A percentile compares a stretch with the other conserved stretches of the same genome.
Evolutionary conservation across 2,888 invertebrate species (phyloP).

Genomic region (Apotomis capreana): DNA sequence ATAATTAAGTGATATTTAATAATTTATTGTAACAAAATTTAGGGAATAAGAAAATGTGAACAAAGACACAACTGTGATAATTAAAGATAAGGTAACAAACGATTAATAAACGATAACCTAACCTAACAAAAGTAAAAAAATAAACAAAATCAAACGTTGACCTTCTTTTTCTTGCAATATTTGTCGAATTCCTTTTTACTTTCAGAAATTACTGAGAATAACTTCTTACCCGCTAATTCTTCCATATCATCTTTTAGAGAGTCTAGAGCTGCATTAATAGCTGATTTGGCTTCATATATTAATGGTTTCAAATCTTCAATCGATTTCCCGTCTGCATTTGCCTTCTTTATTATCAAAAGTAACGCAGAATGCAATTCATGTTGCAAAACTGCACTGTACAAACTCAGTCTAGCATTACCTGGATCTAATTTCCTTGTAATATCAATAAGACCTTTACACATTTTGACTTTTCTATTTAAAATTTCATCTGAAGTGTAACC

Average conservation of each 20-base stretch:
- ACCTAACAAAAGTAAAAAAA: slow-evolving; percentile 30
- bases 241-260: slow-evolving; percentile 79
- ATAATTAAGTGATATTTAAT: no score
- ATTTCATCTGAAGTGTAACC: slow-evolving; percentile 85
- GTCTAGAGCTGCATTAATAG: slow-evolving; percentile 71
- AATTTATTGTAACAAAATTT: slow-evolving; percentile 16
- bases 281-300: slow-evolving; percentile 73
- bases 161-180: slow-evolving; percentile 75
- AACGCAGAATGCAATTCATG: slow-evolving; percentile 87
- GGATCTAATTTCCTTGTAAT: slow-evolving; percentile 88
- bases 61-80: slow-evolving; percentile 62
- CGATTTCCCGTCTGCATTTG: slow-evolving; percentile 63
- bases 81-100: slow-evolving; percentile 41
- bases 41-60: slow-evolving; percentile 31
- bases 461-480: slow-evolving; percentile 85
- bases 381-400: slow-evolving; percentile 90
- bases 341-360: slow-evolving; percentile 75
- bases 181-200: slow-evolving; percentile 77
- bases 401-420: slow-evolving; percentile 87
- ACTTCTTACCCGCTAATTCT: slow-evolving; percentile 81
- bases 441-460: slow-evolving; percentile 86
- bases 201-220: slow-evolving; percentile 73
- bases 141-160: slow-evolving; percentile 50
- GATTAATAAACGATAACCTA: slow-evolving; percentile 23
- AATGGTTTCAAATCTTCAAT: slow-evolving; percentile 68